Evolutionary conservation across 2,797 vertebrate genomes (phyloP).

Genomic region (Dryobates pubescens): DNA sequence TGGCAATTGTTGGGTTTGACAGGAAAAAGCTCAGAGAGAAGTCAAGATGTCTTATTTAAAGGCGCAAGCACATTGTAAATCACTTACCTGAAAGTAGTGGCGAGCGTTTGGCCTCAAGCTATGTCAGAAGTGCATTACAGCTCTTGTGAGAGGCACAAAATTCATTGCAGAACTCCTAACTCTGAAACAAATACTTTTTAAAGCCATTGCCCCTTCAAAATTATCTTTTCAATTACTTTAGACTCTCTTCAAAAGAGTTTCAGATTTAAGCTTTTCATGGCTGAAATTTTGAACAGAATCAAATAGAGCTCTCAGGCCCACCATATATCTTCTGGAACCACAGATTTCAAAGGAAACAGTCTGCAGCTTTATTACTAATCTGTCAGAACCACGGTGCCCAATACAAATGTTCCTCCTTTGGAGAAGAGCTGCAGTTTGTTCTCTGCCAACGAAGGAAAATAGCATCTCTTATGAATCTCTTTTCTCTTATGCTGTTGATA

Average conservation of each 20-base stretch:
- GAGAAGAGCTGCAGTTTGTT: not conserved
- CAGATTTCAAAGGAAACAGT: constrained; percentile 27
- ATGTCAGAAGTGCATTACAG: not conserved
- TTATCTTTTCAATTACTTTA: constrained; percentile 20
- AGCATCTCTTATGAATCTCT: not conserved
- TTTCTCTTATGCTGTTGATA: not conserved
- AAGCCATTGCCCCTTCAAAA: constrained; percentile 1
- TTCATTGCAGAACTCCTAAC: not conserved
- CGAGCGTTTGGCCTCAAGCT: not conserved
- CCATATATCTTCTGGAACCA: constrained; percentile 15
- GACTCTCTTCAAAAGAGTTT: constrained; percentile 29
- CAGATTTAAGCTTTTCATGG: constrained; percentile 7
- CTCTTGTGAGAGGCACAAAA: not conserved
- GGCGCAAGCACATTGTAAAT: not conserved
- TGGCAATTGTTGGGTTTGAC: not conserved
- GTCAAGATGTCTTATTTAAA: constrained; percentile 32
- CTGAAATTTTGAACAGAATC: constrained; percentile 20
- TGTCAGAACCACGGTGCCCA: not conserved
- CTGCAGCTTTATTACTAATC: constrained; percentile 16
- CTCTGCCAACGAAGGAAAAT: not conserved
- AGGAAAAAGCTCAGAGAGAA: not conserved
- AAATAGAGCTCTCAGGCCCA: not conserved
- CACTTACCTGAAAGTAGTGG: not conserved
- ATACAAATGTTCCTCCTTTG: not conserved
- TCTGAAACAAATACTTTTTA: constrained; percentile 24